Conservation (phyloP, 2,113 vertebrate genomes). For the Chrysemys picta region DNA sequence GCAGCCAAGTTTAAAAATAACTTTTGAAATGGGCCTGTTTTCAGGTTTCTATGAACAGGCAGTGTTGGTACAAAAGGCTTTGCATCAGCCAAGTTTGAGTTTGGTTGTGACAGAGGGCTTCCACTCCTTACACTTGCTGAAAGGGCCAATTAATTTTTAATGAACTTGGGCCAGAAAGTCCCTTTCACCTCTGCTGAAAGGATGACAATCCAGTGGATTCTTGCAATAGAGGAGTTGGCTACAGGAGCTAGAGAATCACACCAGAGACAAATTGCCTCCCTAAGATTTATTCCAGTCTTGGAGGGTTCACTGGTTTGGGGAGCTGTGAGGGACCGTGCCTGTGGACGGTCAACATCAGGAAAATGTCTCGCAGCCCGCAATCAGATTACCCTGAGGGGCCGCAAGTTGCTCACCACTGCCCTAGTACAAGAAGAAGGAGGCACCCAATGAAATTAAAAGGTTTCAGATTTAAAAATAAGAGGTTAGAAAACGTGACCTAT, state of each 20-base stretch:
- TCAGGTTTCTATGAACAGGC: not conserved
- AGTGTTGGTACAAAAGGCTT: not conserved
- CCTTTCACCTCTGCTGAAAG: not conserved
- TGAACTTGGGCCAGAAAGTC: not conserved
- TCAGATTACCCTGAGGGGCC: no score
- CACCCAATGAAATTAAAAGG: not conserved
- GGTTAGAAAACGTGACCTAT: not conserved
- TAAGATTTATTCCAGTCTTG: not conserved
- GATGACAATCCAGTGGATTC: not conserved
- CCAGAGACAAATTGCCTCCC: not conserved
- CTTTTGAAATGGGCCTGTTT: not conserved
- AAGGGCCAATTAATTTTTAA: not conserved
- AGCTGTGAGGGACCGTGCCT: no score
- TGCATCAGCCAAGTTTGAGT: not conserved
- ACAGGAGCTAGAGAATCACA: not conserved
- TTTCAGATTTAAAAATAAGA: not conserved
- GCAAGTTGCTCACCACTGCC: no score
- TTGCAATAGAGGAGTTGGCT: not conserved
- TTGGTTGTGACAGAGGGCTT: not conserved
- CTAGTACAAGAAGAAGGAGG: not conserved
- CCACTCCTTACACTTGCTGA: not conserved
- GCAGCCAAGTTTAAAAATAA: not conserved
- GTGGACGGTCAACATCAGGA: no score
- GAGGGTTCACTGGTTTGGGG: not conserved
- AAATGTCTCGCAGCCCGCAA: no score